Evolutionary conservation across 2,888 invertebrate genomes (phyloP).

Genomic region (Mythimna impura): DNA sequence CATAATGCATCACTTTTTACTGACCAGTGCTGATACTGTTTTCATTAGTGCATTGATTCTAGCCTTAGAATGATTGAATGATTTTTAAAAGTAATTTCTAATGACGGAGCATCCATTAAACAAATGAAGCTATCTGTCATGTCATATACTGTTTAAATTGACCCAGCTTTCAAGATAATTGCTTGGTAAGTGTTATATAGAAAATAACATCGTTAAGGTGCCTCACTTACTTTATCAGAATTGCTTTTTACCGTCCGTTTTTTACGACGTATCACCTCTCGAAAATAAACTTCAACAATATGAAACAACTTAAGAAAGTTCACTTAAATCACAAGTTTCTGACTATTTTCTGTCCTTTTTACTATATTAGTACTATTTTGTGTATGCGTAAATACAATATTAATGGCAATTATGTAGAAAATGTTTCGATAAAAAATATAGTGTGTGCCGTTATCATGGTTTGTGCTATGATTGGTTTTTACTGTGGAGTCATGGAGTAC

Average conservation of each 20-base stretch:
- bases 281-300: neutral
- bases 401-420: slow-evolving; percentile 23
- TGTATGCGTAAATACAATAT: slow-evolving; percentile 49
- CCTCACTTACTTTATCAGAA: neutral
- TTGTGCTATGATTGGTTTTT: slow-evolving; percentile 19
- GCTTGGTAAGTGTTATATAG: neutral
- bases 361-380: slow-evolving; percentile 20
- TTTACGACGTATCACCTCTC: neutral
- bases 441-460: slow-evolving; percentile 12
- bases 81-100: neutral
- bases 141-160: neutral
- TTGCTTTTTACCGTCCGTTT: neutral
- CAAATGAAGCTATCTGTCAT: slow-evolving; percentile 14
- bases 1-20: too few species aligned
- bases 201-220: slow-evolving; percentile 13
- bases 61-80: neutral
- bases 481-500: slow-evolving; percentile 3
- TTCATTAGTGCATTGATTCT: neutral
- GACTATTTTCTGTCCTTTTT: slow-evolving; percentile 44
- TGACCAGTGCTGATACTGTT: neutral
- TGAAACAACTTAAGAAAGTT: slow-evolving; percentile 1
- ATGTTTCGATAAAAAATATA: slow-evolving; percentile 30
- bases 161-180: slow-evolving; percentile 36
- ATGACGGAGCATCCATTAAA: slow-evolving; percentile 7
- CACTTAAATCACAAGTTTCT: slow-evolving; percentile 24